Evolutionary conservation across 2,113 vertebrate genomes (phyloP), one percentile per base, ranked within the genome.

Genomic region (Chelonoidis abingdonii): DNA sequence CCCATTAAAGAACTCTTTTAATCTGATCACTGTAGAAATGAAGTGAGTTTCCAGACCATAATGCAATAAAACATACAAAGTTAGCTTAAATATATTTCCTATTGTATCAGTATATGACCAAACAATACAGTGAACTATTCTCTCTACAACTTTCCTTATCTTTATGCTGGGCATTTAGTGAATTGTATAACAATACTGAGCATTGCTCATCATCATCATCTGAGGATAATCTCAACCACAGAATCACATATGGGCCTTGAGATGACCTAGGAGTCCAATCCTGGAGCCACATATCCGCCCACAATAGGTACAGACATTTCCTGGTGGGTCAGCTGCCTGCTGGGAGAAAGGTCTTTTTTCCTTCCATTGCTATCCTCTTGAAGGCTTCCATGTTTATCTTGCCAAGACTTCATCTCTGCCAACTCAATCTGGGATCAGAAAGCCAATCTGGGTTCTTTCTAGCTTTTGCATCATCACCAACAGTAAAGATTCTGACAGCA

Each of bases 31-130:
- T 91, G 21, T 72, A 94, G 94, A 86, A 95, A 91, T 84, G 57
- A 79, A 81, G 76, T 83, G 83, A 62, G 93, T 96, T 97, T 95
- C 86, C 78, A 93, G 92, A 95, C 93, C 96, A 97, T 97, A 96
- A 96, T 94, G 93, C 59, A 84, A 92, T 97, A 96, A 97, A 97
- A 90, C 76, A 95, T 92, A 81, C 69, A 92, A 94, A 97, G 92
- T 96, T 97, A 59, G 91, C 41, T 16, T 90, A 59, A 80, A 93
- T 35, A 47, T 92, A 92, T 17, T 3, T 49, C 65, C 86, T 88
- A 89, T 96, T 95, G 89, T 97, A 95, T 92, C 25, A 38, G 85
- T 93, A 95, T 97, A 96, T 56, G 47, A 82, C 59, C 84, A 93
- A 50, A 4, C 87, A 94, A 95, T 86, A 92, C 87, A 84, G 92